These are phyloP conservation scores for Brevimyrus niger DNA, from an alignment of 2,113 vertebrate species.

Conservation along the genomic window DNA sequence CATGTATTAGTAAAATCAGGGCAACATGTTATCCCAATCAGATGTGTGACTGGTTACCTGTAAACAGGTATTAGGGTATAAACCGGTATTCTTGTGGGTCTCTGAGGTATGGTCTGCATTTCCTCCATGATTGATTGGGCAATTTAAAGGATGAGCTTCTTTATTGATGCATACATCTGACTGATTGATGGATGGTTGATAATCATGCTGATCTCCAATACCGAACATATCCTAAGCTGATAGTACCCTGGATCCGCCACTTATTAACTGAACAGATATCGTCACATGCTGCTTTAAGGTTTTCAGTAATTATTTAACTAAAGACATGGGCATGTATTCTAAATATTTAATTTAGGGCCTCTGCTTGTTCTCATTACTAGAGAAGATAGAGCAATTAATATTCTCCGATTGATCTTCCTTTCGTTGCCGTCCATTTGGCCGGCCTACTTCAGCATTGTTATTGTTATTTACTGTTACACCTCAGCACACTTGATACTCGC, in stretches of 20 bases:
- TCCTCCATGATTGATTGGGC: background rate
- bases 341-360: conserved; percentile 1
- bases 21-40: background rate
- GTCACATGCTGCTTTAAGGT: background rate
- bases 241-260: background rate
- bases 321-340: background rate
- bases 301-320: conserved; percentile 3
- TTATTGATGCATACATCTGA: background rate
- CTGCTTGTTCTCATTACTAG: background rate
- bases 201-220: background rate
- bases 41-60: background rate
- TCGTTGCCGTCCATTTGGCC: background rate
- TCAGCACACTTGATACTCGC: background rate
- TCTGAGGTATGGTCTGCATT: background rate
- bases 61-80: background rate
- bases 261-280: background rate
- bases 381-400: conserved; percentile 2
- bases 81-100: background rate
- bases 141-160: background rate
- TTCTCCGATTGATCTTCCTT: background rate
- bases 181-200: background rate
- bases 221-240: background rate
- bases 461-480: conserved; percentile 7
- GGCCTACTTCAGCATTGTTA: background rate
- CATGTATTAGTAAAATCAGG: background rate